Evolutionary conservation across 2,888 invertebrate species (phyloP), one percentile per base, ranked within the genome.

Genomic region (Apocheima hispidaria): DNA sequence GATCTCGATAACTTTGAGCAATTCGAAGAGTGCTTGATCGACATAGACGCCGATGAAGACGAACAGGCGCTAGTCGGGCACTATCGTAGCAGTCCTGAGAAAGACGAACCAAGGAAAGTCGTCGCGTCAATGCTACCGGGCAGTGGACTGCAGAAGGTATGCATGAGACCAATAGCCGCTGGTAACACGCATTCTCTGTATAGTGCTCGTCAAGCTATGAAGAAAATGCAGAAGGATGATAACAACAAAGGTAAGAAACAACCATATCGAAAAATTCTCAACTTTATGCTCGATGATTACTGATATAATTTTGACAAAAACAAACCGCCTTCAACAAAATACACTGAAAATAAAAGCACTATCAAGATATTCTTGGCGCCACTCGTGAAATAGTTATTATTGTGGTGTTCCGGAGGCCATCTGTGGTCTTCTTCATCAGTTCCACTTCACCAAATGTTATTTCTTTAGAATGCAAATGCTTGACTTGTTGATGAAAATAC

Each of bases 1-100:
- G 92, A 92, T 72, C 79, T 89, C 18, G 91, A 92, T 49, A 88
- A 86, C 54, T 91, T 87, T 59, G 92, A 92, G 63, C 87, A 86
- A 57, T 90, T 92, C 36, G 90, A 90, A 58, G 91, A 91, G 56
- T 83, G 84, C 40, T 85, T 92, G 21, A 75, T 92, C n/a, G 92
- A 92, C 65, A 89, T 91, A 35, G 92, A 92, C 56, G 88, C 87
- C 9, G 91, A 91, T 63, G 82, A 86, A 40, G 90, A 90, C 35
- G 85, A 86, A 2, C 72, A 76, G 33, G 60, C 80, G 4, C 30
- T 36, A 10, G 78, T 86, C 20, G 79, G 81, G 18, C 81, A 82
- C 23, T 87, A 84, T 61, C 75, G 81, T 52, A 80, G 73, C 53
- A 86, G 82, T 51, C 83, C 87, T n/a, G 87, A 88, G 14, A 80